Percentiles rank a stretch among this genome's conserved stretches.
Evolutionary conservation across 2,797 vertebrate species (phyloP).

Genomic region (Sebastiscus albofasciatus): DNA sequence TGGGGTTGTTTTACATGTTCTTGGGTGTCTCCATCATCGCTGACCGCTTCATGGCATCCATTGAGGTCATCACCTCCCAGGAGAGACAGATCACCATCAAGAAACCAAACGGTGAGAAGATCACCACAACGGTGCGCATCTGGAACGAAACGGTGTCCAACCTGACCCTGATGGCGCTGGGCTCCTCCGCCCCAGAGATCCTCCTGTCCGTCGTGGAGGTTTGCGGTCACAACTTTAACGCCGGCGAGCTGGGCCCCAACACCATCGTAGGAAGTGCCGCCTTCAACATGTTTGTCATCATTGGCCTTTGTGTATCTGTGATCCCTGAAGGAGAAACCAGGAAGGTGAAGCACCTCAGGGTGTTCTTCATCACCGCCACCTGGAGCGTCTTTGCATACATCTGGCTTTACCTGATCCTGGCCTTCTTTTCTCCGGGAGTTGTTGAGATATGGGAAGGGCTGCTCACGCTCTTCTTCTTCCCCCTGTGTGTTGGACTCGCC

Average conservation of each 20-base stretch:
- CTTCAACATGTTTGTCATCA: conserved; percentile 99
- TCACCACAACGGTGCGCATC: conserved; percentile 92
- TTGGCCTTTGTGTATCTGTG: conserved; percentile 94
- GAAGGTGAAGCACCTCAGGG: conserved; percentile 94
- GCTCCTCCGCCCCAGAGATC: conserved; percentile 96
- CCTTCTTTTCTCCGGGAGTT: conserved; percentile 90
- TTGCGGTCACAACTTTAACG: conserved; percentile 92
- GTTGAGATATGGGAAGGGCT: conserved; percentile 98
- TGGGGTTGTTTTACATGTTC: conserved; percentile 95
- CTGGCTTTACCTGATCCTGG: conserved; percentile 97
- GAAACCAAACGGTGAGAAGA: conserved; percentile 92
- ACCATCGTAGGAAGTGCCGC: conserved; percentile 98
- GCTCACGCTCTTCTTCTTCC: conserved; percentile 96
- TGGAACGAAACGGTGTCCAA: conserved; percentile 99
- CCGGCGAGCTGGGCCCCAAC: conserved; percentile 94
- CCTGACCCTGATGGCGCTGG: conserved; percentile 96
- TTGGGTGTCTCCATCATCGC: conserved; percentile 97
- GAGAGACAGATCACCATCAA: conserved; percentile 94
- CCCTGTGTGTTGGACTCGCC: conserved; percentile 92
- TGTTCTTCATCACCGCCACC: conserved; percentile 94
- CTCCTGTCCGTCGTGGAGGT: conserved; percentile 96
- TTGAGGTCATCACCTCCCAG: conserved; percentile 98
- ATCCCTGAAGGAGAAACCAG: conserved; percentile 93
- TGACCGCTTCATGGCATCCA: conserved; percentile 98
- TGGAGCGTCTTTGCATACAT: conserved; percentile 98